Base-by-base conservation (phyloP, 2,113 vertebrate genomes). In the Psammodynastes pulverulentus region DNA sequence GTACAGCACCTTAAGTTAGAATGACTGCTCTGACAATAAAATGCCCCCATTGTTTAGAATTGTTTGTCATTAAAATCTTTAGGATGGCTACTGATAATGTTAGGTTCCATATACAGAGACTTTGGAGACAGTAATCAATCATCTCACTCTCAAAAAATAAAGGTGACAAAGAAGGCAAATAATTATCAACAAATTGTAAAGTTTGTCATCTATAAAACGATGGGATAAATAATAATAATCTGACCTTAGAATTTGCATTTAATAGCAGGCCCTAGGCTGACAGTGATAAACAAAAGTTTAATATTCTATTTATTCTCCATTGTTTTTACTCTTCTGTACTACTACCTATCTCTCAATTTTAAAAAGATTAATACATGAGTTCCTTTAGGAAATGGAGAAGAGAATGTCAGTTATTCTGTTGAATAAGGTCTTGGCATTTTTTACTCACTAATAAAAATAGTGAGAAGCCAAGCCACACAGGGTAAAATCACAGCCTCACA, bases 401-500 rank as follows among this genome's bases (percentile, higher is more conserved):
- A 46, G 43, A 96, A 93, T 93, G 93, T n/a, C 95, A n/a, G 56
- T 56, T 96, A 94, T 93, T 92, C 92, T 92, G 93, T 93, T 93
- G 34, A 92, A 87, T 96, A 95, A 92, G 54, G 90, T 92, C 97
- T 93, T 90, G 94, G 94, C 95, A 94, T 9, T 43, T 94, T 96
- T 97, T 95, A 95, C 95, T 95, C 95, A 96, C 96, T 95, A 96
- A 95, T 95, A 92, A 94, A 96, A 96, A 85, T 72, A 3, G 92
- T 26, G 56, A 2, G 89, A 93, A 92, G 51, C 94, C 84, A 95
- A 95, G 97, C 96, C 96, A 97, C 97, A 97, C 95, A 97, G 97
- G 97, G 96, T 96, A 97, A 97, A 97, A 97, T 97, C 97, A 97
- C 97, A 97, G 96, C 94, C 96, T 97, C 97, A 96, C 96, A 97